Conservation (phyloP, 2,888 invertebrate genomes). For the Lepas anatifera region DNA sequence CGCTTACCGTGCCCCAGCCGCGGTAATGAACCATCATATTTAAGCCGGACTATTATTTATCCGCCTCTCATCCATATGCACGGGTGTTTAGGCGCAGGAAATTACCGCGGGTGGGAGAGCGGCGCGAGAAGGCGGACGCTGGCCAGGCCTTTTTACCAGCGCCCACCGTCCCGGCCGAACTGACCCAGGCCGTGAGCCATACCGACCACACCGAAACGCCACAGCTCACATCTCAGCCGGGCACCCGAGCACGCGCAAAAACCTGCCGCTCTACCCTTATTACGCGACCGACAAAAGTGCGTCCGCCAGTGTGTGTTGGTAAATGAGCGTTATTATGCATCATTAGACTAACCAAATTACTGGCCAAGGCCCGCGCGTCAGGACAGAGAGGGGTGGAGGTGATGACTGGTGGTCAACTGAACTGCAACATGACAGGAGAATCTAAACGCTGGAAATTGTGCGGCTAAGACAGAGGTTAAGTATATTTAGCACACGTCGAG, state of each 20-base stretch:
- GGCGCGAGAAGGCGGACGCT: neutral
- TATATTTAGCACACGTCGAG: too few species aligned
- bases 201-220: too few species aligned
- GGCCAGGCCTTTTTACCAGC: neutral
- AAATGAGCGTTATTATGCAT: constrained; percentile 4
- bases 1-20: neutral
- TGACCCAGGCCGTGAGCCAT: too few species aligned
- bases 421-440: too few species aligned
- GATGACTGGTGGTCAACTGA: too few species aligned
- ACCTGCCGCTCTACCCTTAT: neutral
- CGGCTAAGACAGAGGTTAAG: too few species aligned
- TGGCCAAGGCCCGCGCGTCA: neutral
- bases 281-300: neutral
- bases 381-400: too few species aligned
- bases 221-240: too few species aligned
- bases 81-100: neutral
- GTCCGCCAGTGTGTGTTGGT: neutral
- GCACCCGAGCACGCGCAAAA: neutral
- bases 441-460: too few species aligned
- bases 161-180: neutral
- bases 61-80: neutral
- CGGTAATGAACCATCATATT: neutral
- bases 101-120: neutral
- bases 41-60: neutral
- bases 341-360: neutral